Percentiles rank a stretch among this genome's conserved stretches.
Conservation (phyloP, 2,888 invertebrate genomes). For the Euphydryas editha region DNA sequence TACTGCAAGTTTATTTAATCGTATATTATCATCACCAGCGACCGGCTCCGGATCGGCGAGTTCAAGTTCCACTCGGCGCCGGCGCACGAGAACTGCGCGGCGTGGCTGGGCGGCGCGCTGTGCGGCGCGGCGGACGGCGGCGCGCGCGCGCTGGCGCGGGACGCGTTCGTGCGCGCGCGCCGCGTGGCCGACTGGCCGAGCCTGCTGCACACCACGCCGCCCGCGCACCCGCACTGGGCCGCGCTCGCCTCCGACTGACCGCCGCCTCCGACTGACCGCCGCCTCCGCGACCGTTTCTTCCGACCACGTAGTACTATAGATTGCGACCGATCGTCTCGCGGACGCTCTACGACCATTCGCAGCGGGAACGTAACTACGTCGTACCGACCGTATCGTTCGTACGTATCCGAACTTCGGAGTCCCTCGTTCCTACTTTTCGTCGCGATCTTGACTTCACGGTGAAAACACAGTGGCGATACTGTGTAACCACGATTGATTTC, state of each 20-base stretch:
- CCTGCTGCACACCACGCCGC: constrained; percentile 83
- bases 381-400: too few relatives aligned
- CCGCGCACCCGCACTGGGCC: constrained; percentile 55
- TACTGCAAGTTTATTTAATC: too few relatives aligned
- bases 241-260: constrained; percentile 19
- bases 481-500: too few relatives aligned
- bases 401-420: too few relatives aligned
- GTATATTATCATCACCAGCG: constrained; percentile 46
- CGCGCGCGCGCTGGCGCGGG: constrained; percentile 89
- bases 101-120: constrained; percentile 92
- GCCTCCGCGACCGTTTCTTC: neutral
- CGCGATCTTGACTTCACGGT: too few relatives aligned
- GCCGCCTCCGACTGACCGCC: neutral
- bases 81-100: constrained; percentile 89
- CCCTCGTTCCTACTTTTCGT: too few relatives aligned
- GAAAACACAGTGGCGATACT: too few relatives aligned
- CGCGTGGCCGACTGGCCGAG: constrained; percentile 93
- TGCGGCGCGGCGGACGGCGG: constrained; percentile 79
- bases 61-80: constrained; percentile 93
- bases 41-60: constrained; percentile 51
- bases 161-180: constrained; percentile 87
- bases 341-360: too few relatives aligned
- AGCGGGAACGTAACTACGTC: too few relatives aligned
- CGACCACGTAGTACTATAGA: too few relatives aligned
- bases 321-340: too few relatives aligned